phyloP scores from a whole-genome alignment of 2,113 vertebrate species.

The Corydoras maculifer region DNA sequence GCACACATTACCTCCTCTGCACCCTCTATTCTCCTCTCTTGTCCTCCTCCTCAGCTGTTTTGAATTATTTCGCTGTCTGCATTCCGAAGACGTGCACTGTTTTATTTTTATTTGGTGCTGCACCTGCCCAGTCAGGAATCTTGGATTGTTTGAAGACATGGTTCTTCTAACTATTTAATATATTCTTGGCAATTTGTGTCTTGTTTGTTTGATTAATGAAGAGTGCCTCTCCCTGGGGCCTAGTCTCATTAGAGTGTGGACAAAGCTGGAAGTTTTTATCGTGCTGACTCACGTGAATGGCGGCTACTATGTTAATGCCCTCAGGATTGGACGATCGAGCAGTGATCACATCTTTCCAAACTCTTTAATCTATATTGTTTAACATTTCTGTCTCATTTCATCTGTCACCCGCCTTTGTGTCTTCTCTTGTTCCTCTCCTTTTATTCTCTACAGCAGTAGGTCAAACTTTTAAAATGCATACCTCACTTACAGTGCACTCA shows the following conservation, averaged over 20 bases:
- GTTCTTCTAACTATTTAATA: constrained; percentile 65
- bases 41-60: constrained; percentile 19
- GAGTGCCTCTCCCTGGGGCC: constrained; percentile 40
- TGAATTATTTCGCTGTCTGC: constrained; percentile 24
- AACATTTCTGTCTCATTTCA: constrained; percentile 2
- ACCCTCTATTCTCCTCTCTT: constrained; percentile 9
- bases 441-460: constrained; percentile 52
- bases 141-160: constrained; percentile 61
- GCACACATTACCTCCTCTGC: constrained; percentile 11
- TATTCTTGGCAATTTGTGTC: constrained; percentile 62
- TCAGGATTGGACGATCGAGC: background rate
- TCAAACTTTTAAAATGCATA: constrained; percentile 59
- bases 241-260: constrained; percentile 29
- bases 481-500: constrained; percentile 56
- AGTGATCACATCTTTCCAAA: constrained; percentile 2
- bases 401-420: background rate
- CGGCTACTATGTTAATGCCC: constrained; percentile 4
- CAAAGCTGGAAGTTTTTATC: constrained; percentile 13
- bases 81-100: constrained; percentile 45
- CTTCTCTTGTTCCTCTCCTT: constrained; percentile 1
- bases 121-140: constrained; percentile 57
- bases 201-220: constrained; percentile 64
- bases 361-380: background rate
- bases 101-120: constrained; percentile 61
- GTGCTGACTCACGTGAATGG: constrained; percentile 33